Percentiles rank a stretch among this genome's conserved stretches.
phyloP scores from a whole-genome alignment of 37 sponge, comb jelly and placozoan genomes.

The Tethya wilhelma region DNA sequence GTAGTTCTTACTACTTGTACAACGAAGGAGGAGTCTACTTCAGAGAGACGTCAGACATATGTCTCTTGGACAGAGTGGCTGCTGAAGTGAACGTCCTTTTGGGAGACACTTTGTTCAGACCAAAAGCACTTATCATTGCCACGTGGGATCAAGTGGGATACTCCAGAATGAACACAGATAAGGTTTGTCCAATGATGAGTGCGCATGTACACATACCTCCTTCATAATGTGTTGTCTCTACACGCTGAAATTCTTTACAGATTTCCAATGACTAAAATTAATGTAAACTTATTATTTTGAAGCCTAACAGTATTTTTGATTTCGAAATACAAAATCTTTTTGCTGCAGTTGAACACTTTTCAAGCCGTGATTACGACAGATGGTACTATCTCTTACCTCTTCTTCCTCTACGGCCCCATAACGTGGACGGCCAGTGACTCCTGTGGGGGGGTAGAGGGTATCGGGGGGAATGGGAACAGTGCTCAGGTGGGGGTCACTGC shows the following conservation, averaged over 20 bases:
- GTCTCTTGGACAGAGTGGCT: not conserved
- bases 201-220: not conserved
- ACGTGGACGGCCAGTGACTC: slow-evolving; percentile 6
- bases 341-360: not conserved
- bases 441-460: no score
- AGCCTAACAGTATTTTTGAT: no score
- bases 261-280: no score
- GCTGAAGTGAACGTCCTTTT: not conserved
- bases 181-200: not conserved
- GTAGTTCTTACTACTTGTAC: no score
- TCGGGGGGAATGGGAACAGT: no score
- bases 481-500: slow-evolving; percentile 1
- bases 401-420: slow-evolving; percentile 2
- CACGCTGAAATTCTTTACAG: no score
- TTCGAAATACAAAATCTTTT: no score
- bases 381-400: not conserved
- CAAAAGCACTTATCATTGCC: not conserved
- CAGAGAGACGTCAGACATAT: not conserved
- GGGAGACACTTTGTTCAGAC: not conserved
- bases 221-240: no score
- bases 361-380: slow-evolving; percentile 1
- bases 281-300: not conserved
- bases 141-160: slow-evolving; percentile 3
- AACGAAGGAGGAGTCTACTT: not conserved
- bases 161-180: not conserved